Evolutionary conservation across 2,888 invertebrate genomes (phyloP).

Genomic region (Drosophila neoperkinsi): DNA sequence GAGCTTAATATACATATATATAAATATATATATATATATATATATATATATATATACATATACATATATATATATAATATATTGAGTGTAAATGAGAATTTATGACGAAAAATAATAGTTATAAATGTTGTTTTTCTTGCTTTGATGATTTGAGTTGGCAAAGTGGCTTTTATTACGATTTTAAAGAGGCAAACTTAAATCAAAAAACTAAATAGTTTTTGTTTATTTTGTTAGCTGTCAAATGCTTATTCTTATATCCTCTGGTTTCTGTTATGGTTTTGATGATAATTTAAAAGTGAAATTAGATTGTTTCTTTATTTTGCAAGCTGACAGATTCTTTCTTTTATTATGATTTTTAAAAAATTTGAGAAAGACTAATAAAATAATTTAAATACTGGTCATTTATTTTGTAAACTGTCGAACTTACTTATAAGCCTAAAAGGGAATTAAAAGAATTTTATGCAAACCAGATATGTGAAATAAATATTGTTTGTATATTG

Average conservation of each 20-base stretch:
- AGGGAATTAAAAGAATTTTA: background rate
- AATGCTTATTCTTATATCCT: background rate
- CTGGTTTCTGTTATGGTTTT: background rate
- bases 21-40: background rate
- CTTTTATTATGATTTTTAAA: too few species aligned
- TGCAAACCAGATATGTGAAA: background rate
- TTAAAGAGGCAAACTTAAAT: background rate
- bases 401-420: too few species aligned
- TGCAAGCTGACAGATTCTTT: background rate
- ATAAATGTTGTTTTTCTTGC: background rate
- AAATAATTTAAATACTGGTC: too few species aligned
- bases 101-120: background rate
- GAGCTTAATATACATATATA: background rate
- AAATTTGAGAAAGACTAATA: too few species aligned
- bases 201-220: background rate
- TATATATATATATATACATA: background rate
- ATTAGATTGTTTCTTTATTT: background rate
- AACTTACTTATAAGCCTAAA: background rate
- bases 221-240: background rate
- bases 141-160: background rate
- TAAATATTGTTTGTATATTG: background rate
- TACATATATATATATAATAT: background rate
- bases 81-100: conserved; percentile 1
- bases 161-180: background rate
- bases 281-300: background rate